Base-by-base conservation (phyloP, 1,140 invertebrate species). In the Campodea augens region DNA sequence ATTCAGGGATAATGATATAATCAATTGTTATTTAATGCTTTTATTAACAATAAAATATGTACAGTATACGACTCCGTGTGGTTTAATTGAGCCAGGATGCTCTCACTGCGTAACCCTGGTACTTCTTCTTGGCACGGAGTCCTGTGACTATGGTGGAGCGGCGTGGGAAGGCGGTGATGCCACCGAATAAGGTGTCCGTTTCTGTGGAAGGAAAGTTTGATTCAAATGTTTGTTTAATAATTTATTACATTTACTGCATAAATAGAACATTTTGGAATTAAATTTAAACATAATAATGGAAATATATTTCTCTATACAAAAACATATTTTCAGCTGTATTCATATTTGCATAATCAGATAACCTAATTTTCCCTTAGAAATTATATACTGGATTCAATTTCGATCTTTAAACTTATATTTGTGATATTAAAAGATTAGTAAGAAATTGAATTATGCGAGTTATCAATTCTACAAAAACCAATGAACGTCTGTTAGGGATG, bases 121-220 rank as follows among this genome's bases (percentile, higher is more conserved):
- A 91, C 58, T 87, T 90, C 53, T 79, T 76, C 48, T 74, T 80
- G 49, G 79, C 76, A 53, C 82, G 86, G 0, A 92, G 55, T 25
- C 86, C 81, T 1, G 80, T 78, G 0, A 92, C 83, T 27, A 87
- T 57, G 1, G 81, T 89, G 2, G 83, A 86, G 52, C 75, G 77
- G 52, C 75, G 71, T 1, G 84, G 82, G 57, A 80, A 91, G 1
- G 81, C 86, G 18, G 79, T 77, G 52, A 76, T 62, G n/a, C 85
- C 86, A 46, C 65, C 67, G 57, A 87, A 89, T 55, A 76, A 65
- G 1, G 75, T 80, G 55, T 88, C 84, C 7, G 77, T 84, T 23
- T 88, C 83, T 72, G 66, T 54, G 69, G 72, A 41, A 53, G 52
- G 56, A 49, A 51, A 5, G 21, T 24, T 18, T 10, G n/a, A n/a